phyloP scores from a whole-genome alignment of 2,888 invertebrate genomes.

The Spodoptera exigua region DNA sequence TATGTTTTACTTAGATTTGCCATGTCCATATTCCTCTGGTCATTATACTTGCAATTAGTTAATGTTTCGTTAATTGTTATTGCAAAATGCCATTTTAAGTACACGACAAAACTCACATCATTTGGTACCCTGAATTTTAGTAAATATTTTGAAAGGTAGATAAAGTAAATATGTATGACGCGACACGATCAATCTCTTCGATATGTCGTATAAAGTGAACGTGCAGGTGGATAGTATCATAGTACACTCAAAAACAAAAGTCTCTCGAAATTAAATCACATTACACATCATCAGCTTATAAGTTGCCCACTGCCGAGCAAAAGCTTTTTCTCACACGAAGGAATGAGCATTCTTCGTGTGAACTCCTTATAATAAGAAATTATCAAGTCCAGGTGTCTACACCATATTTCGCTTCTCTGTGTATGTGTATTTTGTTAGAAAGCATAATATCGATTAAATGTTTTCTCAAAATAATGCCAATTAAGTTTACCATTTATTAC shows the following conservation, averaged over 20 bases:
- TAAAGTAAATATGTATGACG: slow-evolving; percentile 33
- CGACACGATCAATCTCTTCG: slow-evolving; percentile 47
- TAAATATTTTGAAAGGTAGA: slow-evolving; percentile 9
- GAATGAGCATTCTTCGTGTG: no score
- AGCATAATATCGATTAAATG: no score
- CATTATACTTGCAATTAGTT: slow-evolving; percentile 14
- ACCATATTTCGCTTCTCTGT: no score
- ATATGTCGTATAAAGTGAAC: slow-evolving; percentile 31
- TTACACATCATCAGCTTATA: no score
- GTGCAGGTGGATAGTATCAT: slow-evolving; percentile 7
- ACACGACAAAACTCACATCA: not conserved
- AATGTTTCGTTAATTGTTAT: slow-evolving; percentile 13
- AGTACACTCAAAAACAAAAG: slow-evolving; percentile 18
- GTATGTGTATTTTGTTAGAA: no score
- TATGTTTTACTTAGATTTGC: not conserved
- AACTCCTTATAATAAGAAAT: no score
- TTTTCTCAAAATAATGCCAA: no score
- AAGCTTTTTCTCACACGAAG: no score
- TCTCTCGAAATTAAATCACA: not conserved
- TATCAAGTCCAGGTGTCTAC: no score
- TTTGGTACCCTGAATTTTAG: slow-evolving; percentile 9
- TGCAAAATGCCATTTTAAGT: slow-evolving; percentile 10
- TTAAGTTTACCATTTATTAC: no score
- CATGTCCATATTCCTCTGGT: not conserved
- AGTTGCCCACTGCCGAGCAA: no score